phyloP scores from a whole-genome alignment of 2,113 vertebrate species.

The Vidua chalybeata region DNA sequence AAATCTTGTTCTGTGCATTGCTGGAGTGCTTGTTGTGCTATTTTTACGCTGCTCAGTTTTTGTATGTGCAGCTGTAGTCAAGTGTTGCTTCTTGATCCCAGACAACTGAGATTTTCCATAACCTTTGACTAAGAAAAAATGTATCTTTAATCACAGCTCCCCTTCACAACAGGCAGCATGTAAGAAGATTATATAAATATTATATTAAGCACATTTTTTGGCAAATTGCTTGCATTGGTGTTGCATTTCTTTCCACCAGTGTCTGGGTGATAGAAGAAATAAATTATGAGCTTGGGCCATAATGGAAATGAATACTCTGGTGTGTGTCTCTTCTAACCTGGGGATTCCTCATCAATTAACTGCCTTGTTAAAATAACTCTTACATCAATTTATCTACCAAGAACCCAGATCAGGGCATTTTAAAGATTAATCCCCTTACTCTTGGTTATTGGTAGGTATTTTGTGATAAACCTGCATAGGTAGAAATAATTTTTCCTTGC shows the following conservation, averaged over 20 bases:
- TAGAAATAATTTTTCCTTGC: neutral
- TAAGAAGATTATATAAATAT: constrained; percentile 7
- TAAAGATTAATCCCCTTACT: neutral
- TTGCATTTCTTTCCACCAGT: neutral
- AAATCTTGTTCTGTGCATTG: neutral
- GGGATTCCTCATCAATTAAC: neutral
- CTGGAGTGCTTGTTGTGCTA: constrained; percentile 41
- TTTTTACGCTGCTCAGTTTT: constrained; percentile 6
- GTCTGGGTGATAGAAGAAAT: neutral
- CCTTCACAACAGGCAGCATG: neutral
- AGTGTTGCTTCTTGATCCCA: neutral
- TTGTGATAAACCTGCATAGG: neutral
- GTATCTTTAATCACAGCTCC: neutral
- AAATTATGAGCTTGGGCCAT: neutral
- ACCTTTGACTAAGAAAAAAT: neutral
- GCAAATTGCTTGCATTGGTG: neutral
- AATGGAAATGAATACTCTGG: neutral
- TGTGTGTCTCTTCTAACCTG: neutral
- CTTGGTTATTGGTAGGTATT: neutral
- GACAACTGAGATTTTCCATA: constrained; percentile 47
- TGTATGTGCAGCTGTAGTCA: neutral
- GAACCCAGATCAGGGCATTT: neutral
- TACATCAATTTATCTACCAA: neutral
- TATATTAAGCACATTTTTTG: neutral
- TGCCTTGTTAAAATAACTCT: neutral